Conservation (phyloP, 2,888 invertebrate genomes). For the Lepetodrilus schrolli region DNA sequence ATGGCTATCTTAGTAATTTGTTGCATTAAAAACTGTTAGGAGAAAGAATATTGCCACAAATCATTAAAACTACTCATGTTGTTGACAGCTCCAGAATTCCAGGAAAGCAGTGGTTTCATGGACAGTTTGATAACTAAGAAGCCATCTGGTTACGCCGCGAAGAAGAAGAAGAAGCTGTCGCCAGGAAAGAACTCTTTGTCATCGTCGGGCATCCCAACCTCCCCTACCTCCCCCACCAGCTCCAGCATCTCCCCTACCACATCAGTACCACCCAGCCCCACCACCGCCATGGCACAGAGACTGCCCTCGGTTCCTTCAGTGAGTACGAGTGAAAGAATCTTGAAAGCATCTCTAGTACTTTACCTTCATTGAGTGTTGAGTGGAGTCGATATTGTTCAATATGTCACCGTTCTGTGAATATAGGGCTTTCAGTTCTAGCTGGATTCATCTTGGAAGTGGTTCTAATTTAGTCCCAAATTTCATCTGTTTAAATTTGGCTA, state of each 20-base stretch:
- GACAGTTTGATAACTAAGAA: constrained; percentile 83
- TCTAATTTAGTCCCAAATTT: too few species aligned
- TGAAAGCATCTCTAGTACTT: too few species aligned
- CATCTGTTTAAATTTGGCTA: too few species aligned
- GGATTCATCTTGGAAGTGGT: background rate
- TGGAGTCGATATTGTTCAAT: background rate
- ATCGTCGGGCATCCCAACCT: constrained; percentile 71
- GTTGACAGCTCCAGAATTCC: constrained; percentile 76
- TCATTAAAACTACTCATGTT: background rate
- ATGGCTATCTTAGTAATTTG: too few species aligned
- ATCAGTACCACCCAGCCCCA: constrained; percentile 59
- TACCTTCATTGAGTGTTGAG: background rate
- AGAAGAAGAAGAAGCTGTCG: constrained; percentile 79
- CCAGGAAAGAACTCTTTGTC: too few species aligned
- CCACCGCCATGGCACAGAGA: constrained; percentile 56
- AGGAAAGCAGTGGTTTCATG: constrained; percentile 95
- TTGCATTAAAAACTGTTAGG: too few species aligned
- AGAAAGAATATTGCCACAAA: background rate
- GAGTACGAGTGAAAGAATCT: background rate
- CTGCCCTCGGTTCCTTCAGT: constrained; percentile 68
- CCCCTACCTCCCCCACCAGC: constrained; percentile 83
- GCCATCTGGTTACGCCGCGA: constrained; percentile 78
- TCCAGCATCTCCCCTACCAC: constrained; percentile 54
- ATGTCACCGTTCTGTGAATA: background rate
- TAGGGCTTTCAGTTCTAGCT: background rate